Conservation (phyloP, 2,888 invertebrate genomes). For the Druceiella hillmani region DNA sequence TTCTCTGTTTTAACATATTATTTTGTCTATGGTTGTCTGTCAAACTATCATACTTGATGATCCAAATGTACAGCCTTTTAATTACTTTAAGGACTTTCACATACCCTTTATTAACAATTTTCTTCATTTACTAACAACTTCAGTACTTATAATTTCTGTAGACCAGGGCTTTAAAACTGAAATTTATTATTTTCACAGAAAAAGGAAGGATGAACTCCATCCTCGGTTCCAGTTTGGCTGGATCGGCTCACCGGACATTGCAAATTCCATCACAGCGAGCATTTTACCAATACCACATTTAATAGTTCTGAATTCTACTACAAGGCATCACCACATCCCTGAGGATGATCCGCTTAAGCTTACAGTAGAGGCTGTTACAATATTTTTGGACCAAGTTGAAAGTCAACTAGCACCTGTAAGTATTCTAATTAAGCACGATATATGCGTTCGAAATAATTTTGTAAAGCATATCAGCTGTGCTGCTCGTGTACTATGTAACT, state of each 20-base stretch:
- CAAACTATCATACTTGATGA: too few species aligned
- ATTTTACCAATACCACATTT: conserved; percentile 78
- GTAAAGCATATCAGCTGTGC: too few species aligned
- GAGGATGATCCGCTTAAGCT: conserved; percentile 76
- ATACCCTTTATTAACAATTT: too few species aligned
- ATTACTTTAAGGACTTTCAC: too few species aligned
- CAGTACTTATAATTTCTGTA: too few species aligned
- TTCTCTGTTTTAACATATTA: too few species aligned
- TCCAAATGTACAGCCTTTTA: too few species aligned
- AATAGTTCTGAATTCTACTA: conserved; percentile 86
- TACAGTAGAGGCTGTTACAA: conserved; percentile 70
- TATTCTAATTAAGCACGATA: conserved; percentile 10
- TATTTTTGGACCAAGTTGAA: conserved; percentile 71
- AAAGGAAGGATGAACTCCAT: conserved; percentile 68
- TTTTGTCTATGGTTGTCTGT: too few species aligned
- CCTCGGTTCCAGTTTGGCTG: conserved; percentile 90
- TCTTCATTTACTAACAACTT: too few species aligned
- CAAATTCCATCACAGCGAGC: conserved; percentile 91
- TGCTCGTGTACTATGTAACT: too few species aligned
- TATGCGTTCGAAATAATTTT: too few species aligned
- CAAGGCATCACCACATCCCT: conserved; percentile 89
- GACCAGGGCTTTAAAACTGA: too few species aligned
- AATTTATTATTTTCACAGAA: conserved; percentile 29
- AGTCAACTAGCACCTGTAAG: conserved; percentile 74
- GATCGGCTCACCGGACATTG: conserved; percentile 85